phyloP scores from a whole-genome alignment of 2,113 vertebrate genomes.

The Mormoops blainvillei region DNA sequence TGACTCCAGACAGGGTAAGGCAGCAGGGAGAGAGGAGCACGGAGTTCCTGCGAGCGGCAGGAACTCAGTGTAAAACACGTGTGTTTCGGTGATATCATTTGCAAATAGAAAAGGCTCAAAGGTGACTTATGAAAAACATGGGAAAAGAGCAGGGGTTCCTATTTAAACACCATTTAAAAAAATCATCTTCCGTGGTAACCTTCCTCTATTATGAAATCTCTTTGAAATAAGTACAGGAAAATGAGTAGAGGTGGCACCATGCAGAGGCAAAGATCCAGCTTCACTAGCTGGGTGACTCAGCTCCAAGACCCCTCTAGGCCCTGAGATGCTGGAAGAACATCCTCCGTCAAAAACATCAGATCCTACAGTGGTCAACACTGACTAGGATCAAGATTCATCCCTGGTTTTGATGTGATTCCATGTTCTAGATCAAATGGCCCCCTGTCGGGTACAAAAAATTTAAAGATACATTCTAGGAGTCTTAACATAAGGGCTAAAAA shows the following conservation, averaged over 20 bases:
- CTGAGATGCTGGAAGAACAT: not conserved
- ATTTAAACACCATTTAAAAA: not conserved
- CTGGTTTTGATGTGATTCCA: not conserved
- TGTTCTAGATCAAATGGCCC: not conserved
- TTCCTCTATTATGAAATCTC: not conserved
- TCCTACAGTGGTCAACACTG: not conserved
- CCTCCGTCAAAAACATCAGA: not conserved
- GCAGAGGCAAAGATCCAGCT: not conserved
- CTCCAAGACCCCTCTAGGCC: not conserved
- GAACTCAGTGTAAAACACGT: not conserved
- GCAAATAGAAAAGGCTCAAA: not conserved
- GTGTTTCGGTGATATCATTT: not conserved
- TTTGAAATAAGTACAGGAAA: not conserved
- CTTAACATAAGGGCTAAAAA: not conserved
- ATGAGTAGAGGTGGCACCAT: not conserved
- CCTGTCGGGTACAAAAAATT: not conserved
- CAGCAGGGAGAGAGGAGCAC: not conserved
- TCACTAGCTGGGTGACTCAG: not conserved
- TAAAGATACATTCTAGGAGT: not conserved
- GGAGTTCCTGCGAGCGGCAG: not conserved
- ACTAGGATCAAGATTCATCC: not conserved
- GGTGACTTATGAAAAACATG: not conserved
- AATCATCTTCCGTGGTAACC: not conserved
- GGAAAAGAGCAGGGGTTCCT: not conserved
- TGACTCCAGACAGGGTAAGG: not conserved